Base-by-base conservation (phyloP, 2,113 vertebrate species). In the Amphiprion percula region DNA sequence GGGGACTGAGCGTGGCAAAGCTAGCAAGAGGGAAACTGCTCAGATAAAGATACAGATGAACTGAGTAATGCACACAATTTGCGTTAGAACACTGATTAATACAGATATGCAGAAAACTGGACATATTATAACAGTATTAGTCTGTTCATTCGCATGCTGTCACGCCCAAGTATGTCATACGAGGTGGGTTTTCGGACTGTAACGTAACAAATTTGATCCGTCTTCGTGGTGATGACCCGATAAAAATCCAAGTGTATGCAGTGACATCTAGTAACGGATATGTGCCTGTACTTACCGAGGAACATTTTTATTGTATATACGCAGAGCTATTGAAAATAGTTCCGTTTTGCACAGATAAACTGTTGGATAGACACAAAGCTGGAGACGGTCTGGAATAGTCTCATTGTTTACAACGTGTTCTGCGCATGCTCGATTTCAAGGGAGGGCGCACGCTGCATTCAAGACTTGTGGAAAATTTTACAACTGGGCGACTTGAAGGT, bases 401-500 rank as follows among this genome's bases (percentile, higher is more conserved):
- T 93, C 93, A 93, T 94, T 95, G 94, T 95, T 95, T 95, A 95
- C 94, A 94, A 93, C 88, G 74, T 74, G 49, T 26, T 81, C 9
- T 80, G 90, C 94, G 94, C 94, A 94, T 94, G 94, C 94, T 71
- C 92, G 82, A 41, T 87, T 74, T 49, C 47, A 82, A 89, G 85
- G 89, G 82, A 90, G 90, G 86, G 88, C 79, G 56, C 86, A 83
- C n/a, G 89, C 28, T 87, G 74, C 87, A 17, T 91, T 92, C 54
- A 1, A 2, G 0, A 14, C 14, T 70, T 4, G 78, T 88, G 47
- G 88, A 83, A 88, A 90, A 88, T 79, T 23, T 68, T 17, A 28
- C 1, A 19, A 1, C 16, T 8, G 1, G 0, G 19, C 6, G 6
- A 46, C 28, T 66, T 15, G 23, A 79, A 58, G 58, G 70, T 47